Evolutionary conservation across 2,797 vertebrate genomes (phyloP).

Genomic region (Pangasius krempfi): DNA sequence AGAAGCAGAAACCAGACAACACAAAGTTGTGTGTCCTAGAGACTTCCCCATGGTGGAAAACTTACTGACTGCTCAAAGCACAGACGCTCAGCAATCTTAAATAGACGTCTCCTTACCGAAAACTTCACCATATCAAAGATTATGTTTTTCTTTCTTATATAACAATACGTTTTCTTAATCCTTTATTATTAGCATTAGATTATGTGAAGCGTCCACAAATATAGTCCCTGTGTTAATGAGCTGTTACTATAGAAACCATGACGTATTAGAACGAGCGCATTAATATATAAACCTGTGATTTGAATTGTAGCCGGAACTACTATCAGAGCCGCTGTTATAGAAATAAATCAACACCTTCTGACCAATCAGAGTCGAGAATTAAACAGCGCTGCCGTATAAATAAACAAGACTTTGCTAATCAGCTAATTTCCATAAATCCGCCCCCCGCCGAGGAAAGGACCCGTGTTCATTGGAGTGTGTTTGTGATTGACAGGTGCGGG

Average conservation of each 20-base stretch:
- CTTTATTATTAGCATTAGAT: neutral
- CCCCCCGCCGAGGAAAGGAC: fast-evolving
- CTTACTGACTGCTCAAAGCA: neutral
- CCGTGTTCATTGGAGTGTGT: neutral
- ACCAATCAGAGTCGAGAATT: neutral
- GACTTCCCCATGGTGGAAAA: neutral
- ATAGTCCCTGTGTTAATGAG: neutral
- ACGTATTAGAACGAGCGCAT: too few species aligned
- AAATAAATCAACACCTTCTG: neutral
- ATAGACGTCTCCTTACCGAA: neutral
- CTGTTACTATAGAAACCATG: neutral
- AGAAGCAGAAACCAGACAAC: neutral
- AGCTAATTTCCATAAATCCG: neutral
- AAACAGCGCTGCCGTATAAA: neutral
- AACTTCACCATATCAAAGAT: neutral
- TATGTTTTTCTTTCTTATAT: neutral
- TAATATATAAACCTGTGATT: conserved; percentile 1
- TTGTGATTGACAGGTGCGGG: conserved; percentile 39
- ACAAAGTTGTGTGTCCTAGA: neutral
- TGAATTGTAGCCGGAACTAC: neutral
- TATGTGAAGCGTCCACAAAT: neutral
- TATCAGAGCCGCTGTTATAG: neutral
- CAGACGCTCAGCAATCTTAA: neutral
- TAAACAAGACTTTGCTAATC: neutral
- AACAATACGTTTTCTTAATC: neutral